A percentile compares a stretch with the other conserved stretches of the same genome.
Conservation (phyloP, 1,140 invertebrate genomes). For the Ceratina calcarata region DNA sequence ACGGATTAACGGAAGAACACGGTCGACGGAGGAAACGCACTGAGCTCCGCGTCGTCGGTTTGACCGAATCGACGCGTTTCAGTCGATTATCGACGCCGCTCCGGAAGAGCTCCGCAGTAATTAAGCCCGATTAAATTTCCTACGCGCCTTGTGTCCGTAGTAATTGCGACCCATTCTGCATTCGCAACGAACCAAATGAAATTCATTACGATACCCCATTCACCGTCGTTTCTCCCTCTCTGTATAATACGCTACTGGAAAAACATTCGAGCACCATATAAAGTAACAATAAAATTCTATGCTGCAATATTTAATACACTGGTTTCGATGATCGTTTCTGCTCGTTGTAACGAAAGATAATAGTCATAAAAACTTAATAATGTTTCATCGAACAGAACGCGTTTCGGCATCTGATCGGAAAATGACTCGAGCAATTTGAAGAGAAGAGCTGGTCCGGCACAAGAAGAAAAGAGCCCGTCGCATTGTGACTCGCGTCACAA, state of each 20-base stretch:
- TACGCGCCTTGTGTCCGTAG: slow-evolving; percentile 57
- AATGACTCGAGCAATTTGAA: neutral
- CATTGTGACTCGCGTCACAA: neutral
- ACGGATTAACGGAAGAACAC: slow-evolving; percentile 41
- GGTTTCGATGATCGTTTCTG: neutral
- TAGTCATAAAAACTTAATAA: too few relatives aligned
- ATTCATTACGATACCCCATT: slow-evolving; percentile 59
- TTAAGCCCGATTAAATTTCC: slow-evolving; percentile 67
- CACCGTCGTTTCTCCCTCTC: neutral
- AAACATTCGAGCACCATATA: neutral
- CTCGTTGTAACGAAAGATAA: too few relatives aligned
- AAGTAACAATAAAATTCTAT: too few relatives aligned
- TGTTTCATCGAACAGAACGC: too few relatives aligned
- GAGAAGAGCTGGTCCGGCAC: too few relatives aligned
- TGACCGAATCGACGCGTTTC: slow-evolving; percentile 60
- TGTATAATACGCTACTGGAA: neutral
- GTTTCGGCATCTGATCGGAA: too few relatives aligned
- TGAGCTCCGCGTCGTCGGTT: slow-evolving; percentile 21
- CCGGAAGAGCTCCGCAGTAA: slow-evolving; percentile 57
- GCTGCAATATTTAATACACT: too few relatives aligned
- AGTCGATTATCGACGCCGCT: slow-evolving; percentile 61
- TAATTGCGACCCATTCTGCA: slow-evolving; percentile 59
- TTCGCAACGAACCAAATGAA: slow-evolving; percentile 63
- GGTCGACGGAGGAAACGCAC: neutral
- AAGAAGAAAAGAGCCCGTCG: neutral